A percentile compares a stretch with the other conserved stretches of the same genome.
These are phyloP conservation scores for Motacilla tschutschensis DNA, from an alignment of 2,113 vertebrate species.

Conservation along the genomic window DNA sequence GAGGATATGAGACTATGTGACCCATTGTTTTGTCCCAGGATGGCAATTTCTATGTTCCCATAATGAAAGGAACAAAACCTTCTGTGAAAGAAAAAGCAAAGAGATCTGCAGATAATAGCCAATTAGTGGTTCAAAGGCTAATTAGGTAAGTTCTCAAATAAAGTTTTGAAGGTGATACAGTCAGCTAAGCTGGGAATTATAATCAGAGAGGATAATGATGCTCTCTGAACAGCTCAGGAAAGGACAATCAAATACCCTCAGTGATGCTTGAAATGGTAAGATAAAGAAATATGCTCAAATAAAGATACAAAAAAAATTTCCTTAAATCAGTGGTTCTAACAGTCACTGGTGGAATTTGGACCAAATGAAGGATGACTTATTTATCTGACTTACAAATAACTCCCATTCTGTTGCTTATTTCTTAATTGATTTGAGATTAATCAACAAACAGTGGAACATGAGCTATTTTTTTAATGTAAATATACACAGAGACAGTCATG, in stretches of 20 bases:
- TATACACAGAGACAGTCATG: background rate
- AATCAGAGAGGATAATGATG: slow-evolving; percentile 7
- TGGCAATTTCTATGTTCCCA: background rate
- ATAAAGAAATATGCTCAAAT: background rate
- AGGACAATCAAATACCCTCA: background rate
- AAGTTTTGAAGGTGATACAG: slow-evolving; percentile 67
- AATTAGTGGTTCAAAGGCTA: slow-evolving; percentile 72
- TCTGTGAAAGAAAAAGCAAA: slow-evolving; percentile 20
- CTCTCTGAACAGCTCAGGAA: background rate
- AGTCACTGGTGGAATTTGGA: background rate
- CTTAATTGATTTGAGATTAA: background rate
- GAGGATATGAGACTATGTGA: background rate
- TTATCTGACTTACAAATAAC: background rate
- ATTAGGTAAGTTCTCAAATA: slow-evolving; percentile 68
- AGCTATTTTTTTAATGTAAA: background rate
- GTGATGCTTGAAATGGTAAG: background rate
- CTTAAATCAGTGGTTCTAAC: background rate
- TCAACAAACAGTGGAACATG: background rate
- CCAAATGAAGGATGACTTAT: background rate
- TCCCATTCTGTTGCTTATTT: background rate
- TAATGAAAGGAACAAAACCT: slow-evolving; percentile 16
- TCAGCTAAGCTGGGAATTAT: slow-evolving; percentile 43
- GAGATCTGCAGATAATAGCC: slow-evolving; percentile 53
- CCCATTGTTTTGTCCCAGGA: slow-evolving; percentile 30
- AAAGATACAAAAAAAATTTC: background rate